Percentiles rank a stretch among this genome's conserved stretches.
phyloP scores from a whole-genome alignment of 2,113 vertebrate species.

The Rhineura floridana region DNA sequence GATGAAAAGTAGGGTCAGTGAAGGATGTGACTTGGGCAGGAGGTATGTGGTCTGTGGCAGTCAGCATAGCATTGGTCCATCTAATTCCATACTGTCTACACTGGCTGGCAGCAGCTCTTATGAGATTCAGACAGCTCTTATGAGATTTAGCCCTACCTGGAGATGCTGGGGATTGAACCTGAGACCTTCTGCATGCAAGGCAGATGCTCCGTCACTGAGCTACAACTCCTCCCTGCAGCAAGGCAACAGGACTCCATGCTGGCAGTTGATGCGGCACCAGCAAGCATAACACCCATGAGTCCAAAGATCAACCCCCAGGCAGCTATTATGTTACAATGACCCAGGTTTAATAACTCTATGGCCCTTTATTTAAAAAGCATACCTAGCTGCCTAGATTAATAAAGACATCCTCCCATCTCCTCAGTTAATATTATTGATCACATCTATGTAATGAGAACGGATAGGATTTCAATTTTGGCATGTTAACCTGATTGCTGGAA shows the following conservation, averaged over 20 bases:
- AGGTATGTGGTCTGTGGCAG: too few relatives aligned
- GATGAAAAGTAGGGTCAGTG: too few relatives aligned
- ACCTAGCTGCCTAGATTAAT: slow-evolving; percentile 53
- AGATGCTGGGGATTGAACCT: too few relatives aligned
- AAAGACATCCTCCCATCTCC: slow-evolving; percentile 48
- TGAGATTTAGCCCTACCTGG: too few relatives aligned
- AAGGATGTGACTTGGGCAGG: too few relatives aligned
- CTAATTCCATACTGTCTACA: too few relatives aligned
- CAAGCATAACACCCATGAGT: not conserved
- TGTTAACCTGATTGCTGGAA: slow-evolving; percentile 43
- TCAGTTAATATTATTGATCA: slow-evolving; percentile 62
- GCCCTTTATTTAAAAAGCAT: slow-evolving; percentile 38
- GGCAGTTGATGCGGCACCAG: slow-evolving; percentile 18
- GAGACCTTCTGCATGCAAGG: too few relatives aligned
- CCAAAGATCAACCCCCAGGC: slow-evolving; percentile 35
- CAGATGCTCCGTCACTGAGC: too few relatives aligned
- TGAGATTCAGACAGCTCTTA: too few relatives aligned
- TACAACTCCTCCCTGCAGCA: too few relatives aligned
- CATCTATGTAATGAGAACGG: slow-evolving; percentile 53
- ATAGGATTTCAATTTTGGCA: slow-evolving; percentile 57
- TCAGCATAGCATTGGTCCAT: too few relatives aligned
- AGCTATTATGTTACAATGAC: slow-evolving; percentile 23
- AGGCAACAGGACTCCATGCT: not conserved
- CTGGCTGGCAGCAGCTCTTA: too few relatives aligned
- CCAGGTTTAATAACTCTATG: slow-evolving; percentile 37